Conservation (phyloP, 2,797 vertebrate species). For the Enteromius argenteus region DNA sequence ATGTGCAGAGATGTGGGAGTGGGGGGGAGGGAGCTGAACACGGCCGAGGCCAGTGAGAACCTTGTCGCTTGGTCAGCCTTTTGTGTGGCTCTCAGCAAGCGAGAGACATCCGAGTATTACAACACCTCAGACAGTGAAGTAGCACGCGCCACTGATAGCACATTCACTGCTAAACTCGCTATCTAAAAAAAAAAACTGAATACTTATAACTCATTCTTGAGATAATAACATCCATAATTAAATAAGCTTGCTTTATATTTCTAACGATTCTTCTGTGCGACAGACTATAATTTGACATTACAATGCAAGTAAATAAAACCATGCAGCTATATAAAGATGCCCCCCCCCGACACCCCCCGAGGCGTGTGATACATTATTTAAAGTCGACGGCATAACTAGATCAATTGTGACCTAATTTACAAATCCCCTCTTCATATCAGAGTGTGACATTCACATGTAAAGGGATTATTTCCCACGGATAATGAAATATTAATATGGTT, state of each 20-base stretch:
- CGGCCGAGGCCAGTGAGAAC: slow-evolving; percentile 60
- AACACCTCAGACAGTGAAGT: slow-evolving; percentile 28
- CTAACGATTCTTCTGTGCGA: not conserved
- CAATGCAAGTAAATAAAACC: slow-evolving; percentile 13
- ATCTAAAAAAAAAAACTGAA: not conserved
- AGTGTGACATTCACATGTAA: slow-evolving; percentile 55
- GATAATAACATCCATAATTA: not conserved
- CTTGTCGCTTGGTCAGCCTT: slow-evolving; percentile 59
- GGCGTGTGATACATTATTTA: slow-evolving; percentile 72
- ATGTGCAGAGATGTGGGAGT: slow-evolving; percentile 65
- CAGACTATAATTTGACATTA: not conserved
- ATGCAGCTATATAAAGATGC: slow-evolving; percentile 45
- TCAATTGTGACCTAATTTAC: slow-evolving; percentile 69
- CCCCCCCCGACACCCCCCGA: slow-evolving; percentile 16
- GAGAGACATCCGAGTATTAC: slow-evolving; percentile 25
- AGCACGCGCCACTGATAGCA: not conserved
- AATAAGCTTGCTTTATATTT: not conserved
- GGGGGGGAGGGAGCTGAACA: slow-evolving; percentile 47
- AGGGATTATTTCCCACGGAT: slow-evolving; percentile 41
- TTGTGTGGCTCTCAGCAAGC: slow-evolving; percentile 61
- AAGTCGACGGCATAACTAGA: slow-evolving; percentile 56
- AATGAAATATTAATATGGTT: slow-evolving; percentile 59
- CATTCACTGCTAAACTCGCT: not conserved
- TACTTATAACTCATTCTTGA: not conserved
- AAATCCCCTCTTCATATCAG: slow-evolving; percentile 48